Conservation (phyloP, 1,140 invertebrate genomes). For the Cryptotermes secundus region DNA sequence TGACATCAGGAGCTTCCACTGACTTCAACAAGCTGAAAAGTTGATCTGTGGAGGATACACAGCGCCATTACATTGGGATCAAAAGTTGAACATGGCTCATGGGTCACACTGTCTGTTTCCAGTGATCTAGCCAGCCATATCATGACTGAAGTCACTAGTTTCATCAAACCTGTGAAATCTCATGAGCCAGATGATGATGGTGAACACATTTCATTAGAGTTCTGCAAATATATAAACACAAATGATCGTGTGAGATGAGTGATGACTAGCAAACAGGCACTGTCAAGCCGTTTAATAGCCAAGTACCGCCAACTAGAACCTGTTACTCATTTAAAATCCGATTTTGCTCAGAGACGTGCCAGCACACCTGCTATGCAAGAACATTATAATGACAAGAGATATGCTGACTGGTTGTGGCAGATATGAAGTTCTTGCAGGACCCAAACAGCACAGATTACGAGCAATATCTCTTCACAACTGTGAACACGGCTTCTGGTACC, state of each 20-base stretch:
- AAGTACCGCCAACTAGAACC: no score
- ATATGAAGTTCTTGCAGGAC: constrained; percentile 64
- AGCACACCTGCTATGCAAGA: no score
- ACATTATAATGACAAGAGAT: background rate
- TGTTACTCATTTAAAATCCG: no score
- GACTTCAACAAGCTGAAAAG: background rate
- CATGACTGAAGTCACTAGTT: constrained; percentile 49
- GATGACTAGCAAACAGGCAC: no score
- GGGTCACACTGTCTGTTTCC: constrained; percentile 59
- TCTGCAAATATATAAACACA: constrained; percentile 45
- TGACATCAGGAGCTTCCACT: background rate
- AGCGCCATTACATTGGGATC: constrained; percentile 59
- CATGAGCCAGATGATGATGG: constrained; percentile 48
- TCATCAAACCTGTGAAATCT: constrained; percentile 52
- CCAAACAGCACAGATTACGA: constrained; percentile 62
- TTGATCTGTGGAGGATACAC: constrained; percentile 40
- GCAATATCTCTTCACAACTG: constrained; percentile 66
- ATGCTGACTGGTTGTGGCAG: constrained; percentile 57
- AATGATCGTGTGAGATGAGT: background rate
- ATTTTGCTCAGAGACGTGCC: no score
- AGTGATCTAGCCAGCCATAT: constrained; percentile 58
- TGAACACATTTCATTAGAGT: no score
- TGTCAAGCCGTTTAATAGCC: no score
- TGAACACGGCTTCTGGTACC: constrained; percentile 65
- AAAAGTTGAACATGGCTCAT: constrained; percentile 50